Base-by-base conservation (phyloP, 2,113 vertebrate genomes). In the Leuciscus idus region DNA sequence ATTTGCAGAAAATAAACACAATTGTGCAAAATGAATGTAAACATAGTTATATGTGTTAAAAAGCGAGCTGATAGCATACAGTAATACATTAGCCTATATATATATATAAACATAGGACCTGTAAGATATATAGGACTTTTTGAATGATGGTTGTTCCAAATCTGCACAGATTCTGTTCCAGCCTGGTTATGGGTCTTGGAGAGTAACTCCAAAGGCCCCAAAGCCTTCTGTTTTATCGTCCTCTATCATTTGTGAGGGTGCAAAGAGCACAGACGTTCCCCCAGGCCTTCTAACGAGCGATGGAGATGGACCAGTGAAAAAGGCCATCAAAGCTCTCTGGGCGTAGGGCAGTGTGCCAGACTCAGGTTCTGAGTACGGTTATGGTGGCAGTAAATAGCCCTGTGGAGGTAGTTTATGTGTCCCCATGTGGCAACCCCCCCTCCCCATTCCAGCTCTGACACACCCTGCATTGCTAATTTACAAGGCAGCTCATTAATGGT, bases 401-500 rank as follows among this genome's bases (percentile, higher is more conserved):
- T 7, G n/a, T 48, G 80, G 75, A 87, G 30, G 68, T 83, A n/a
- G 86, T 86, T 88, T 74, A 87, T 88, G 84, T 61, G 83, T 84
- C 57, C 73, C 50, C 83, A 26, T 81, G 55, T 84, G 61, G 77
- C 19, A n/a, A 13, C 48, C 55, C 78, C 52, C 64, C 46, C 36
- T 62, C 83, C 50, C 30, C 48, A n/a, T 76, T 68, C 17, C 74
- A 68, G 68, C 50, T 66, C 77, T 21, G 85, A 28, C 76, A 52
- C 72, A 62, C 55, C 70, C 77, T 66, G 91, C 88, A 88, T 90
- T 83, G 85, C 91, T 93, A 92, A 95, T 95, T 95, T 95, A 95
- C 79, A 92, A 93, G 94, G 92, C 90, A 91, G 93, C 94, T 95
- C 90, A 91, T 95, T 95, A 95, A 94, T 90, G 86, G 87, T 30